Conservation (phyloP, 2,888 invertebrate genomes). For the Oxycera nigricornis region DNA sequence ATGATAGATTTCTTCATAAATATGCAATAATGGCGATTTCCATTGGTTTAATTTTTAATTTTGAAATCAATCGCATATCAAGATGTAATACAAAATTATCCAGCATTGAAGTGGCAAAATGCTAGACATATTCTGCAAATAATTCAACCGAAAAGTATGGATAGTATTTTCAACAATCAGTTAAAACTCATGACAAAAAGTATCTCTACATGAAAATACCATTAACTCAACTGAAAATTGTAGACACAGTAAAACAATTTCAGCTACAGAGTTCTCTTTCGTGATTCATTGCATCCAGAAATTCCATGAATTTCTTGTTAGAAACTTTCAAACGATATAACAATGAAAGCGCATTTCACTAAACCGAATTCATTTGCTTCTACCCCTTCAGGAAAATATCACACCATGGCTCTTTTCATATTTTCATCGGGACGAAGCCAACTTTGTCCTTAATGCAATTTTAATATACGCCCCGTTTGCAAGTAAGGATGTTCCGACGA, state of each 20-base stretch:
- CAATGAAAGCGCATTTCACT: background rate
- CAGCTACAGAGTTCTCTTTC: background rate
- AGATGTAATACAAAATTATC: no score
- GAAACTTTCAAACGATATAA: background rate
- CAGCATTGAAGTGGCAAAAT: no score
- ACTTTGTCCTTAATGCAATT: slow-evolving; percentile 19
- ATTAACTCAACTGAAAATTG: background rate
- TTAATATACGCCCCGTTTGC: background rate
- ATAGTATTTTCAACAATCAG: background rate
- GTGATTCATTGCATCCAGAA: background rate
- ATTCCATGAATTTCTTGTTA: background rate
- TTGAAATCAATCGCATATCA: no score
- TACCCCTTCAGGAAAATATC: background rate
- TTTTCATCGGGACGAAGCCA: slow-evolving; percentile 1
- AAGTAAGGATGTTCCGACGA: slow-evolving; percentile 5
- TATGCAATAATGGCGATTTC: no score
- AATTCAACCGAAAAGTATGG: no score
- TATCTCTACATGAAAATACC: background rate
- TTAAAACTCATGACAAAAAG: background rate
- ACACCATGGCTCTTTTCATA: background rate
- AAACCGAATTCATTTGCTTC: background rate
- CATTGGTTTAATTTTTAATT: no score
- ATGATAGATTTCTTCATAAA: no score
- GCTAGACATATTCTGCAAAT: no score
- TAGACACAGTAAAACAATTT: background rate